Conservation (phyloP, 2,797 vertebrate species). For the Centroberyx gerrardi region DNA sequence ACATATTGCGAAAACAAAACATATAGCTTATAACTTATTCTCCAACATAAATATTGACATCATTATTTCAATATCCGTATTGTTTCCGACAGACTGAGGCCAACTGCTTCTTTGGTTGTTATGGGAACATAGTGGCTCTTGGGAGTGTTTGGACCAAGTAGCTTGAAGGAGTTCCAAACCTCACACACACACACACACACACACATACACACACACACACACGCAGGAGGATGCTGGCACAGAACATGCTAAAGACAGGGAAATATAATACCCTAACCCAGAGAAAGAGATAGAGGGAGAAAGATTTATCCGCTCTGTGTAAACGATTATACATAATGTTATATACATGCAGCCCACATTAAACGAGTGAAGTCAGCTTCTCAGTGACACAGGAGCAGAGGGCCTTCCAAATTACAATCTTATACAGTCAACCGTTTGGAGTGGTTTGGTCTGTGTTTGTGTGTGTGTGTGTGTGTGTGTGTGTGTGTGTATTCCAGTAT, state of each 20-base stretch:
- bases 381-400: slow-evolving; percentile 18
- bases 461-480: slow-evolving; percentile 17
- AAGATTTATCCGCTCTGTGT: not conserved
- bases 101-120: slow-evolving; percentile 6
- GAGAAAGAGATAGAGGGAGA: not conserved
- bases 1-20: no score
- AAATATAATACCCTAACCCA: slow-evolving; percentile 41
- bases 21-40: no score
- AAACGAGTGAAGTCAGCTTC: not conserved
- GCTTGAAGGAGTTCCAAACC: not conserved
- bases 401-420: slow-evolving; percentile 32
- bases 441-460: slow-evolving; percentile 16
- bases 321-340: slow-evolving; percentile 7
- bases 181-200: slow-evolving; percentile 9
- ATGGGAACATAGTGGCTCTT: not conserved
- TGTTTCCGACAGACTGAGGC: no score
- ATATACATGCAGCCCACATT: not conserved
- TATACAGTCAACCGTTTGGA: slow-evolving; percentile 10
- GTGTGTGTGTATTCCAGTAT: slow-evolving; percentile 11
- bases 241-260: slow-evolving; percentile 35
- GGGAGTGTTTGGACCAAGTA: not conserved
- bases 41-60: no score
- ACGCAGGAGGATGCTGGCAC: not conserved
- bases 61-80: no score
- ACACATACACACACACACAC: slow-evolving; percentile 21